Conservation (phyloP, 2,797 vertebrate species). For the Brotula barbata region DNA sequence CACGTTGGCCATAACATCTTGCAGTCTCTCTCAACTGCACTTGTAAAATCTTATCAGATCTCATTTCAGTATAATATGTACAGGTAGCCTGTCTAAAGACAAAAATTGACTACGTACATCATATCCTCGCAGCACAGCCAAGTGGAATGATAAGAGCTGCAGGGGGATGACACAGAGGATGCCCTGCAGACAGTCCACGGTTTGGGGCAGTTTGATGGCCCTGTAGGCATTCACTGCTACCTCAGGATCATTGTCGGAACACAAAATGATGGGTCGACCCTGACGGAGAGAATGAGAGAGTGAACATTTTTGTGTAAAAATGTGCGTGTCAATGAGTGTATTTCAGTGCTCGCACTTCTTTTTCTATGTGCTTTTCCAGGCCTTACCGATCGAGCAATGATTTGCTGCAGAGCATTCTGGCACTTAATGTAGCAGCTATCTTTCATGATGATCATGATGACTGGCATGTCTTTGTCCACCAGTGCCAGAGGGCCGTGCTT, state of each 20-base stretch:
- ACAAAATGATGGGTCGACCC: constrained; percentile 93
- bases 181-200: constrained; percentile 94
- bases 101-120: constrained; percentile 80
- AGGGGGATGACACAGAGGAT: constrained; percentile 92
- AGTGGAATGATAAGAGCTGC: constrained; percentile 93
- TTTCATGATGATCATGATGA: constrained; percentile 96
- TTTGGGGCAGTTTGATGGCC: constrained; percentile 91
- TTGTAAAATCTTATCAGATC: no score
- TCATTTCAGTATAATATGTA: no score
- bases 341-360: neutral
- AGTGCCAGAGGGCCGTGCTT: constrained; percentile 94
- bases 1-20: no score
- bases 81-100: no score
- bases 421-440: constrained; percentile 93
- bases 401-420: constrained; percentile 93
- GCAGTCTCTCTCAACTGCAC: no score
- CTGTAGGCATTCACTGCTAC: constrained; percentile 86
- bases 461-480: constrained; percentile 93
- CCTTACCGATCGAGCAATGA: constrained; percentile 90
- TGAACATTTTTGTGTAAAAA: neutral
- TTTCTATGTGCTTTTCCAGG: constrained; percentile 5
- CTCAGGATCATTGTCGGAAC: constrained; percentile 88
- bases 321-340: neutral
- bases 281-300: constrained; percentile 46
- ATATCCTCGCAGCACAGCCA: constrained; percentile 92